Conservation (phyloP, 1,140 invertebrate genomes). For the Drosophila simulans region DNA sequence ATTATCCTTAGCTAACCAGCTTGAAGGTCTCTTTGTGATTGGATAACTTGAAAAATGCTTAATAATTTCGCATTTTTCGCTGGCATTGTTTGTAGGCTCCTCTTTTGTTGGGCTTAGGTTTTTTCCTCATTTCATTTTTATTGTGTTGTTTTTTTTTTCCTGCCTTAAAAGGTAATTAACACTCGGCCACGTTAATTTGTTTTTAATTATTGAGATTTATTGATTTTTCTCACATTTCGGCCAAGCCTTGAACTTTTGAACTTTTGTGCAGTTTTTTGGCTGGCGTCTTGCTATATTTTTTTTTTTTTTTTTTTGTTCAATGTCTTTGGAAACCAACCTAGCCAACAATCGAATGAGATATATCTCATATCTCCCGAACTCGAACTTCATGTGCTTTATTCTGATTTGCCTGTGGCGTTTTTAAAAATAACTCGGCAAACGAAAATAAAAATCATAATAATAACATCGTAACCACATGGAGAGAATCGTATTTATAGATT, state of each 20-base stretch:
- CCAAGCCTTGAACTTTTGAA: conserved; percentile 51
- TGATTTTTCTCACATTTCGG: conserved; percentile 61
- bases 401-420: conserved; percentile 10
- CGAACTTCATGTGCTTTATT: conserved; percentile 22
- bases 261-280: conserved; percentile 4
- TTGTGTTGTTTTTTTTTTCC: conserved; percentile 22
- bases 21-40: conserved; percentile 38
- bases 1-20: conserved; percentile 46
- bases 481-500: conserved; percentile 43
- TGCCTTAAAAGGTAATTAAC: conserved; percentile 58
- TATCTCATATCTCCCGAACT: conserved; percentile 3
- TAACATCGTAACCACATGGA: conserved; percentile 49
- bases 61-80: background rate
- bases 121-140: conserved; percentile 22
- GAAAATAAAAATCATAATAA: conserved; percentile 37
- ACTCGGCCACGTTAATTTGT: conserved; percentile 52
- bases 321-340: conserved; percentile 8
- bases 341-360: conserved; percentile 3
- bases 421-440: conserved; percentile 31
- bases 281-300: background rate
- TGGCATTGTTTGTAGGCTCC: background rate
- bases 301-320: background rate
- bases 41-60: conserved; percentile 6
- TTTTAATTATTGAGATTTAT: conserved; percentile 72
- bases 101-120: conserved; percentile 14